phyloP scores from a whole-genome alignment of 2,888 invertebrate species.

The Arenicola marina region DNA sequence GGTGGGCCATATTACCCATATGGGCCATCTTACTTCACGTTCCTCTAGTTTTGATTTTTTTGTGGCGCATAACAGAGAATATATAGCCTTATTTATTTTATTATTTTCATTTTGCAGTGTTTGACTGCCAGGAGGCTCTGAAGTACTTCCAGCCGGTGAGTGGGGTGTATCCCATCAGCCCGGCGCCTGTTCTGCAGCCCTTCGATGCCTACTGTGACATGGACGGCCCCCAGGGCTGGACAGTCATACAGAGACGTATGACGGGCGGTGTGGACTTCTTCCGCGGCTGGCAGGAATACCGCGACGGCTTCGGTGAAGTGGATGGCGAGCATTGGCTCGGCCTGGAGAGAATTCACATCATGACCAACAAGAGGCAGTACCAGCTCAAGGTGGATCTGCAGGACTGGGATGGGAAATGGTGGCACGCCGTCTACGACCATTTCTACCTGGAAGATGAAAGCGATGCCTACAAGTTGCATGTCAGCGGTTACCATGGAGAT shows the following conservation, averaged over 20 bases:
- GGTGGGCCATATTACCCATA: too few species aligned
- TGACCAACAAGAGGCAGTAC: conserved; percentile 12
- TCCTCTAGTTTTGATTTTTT: background rate
- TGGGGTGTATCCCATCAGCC: conserved; percentile 6
- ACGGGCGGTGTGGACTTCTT: background rate
- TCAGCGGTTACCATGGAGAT: conserved; percentile 18
- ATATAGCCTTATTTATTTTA: too few species aligned
- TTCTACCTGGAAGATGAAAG: conserved; percentile 10
- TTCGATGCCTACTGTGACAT: conserved; percentile 3
- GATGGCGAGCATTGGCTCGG: conserved; percentile 17
- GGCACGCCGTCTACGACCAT: conserved; percentile 13
- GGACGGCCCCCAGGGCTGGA: conserved; percentile 2
- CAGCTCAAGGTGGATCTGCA: conserved; percentile 14
- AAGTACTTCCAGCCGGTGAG: conserved; percentile 1
- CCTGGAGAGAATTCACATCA: conserved; percentile 10
- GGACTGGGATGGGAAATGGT: conserved; percentile 13
- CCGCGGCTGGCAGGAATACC: conserved; percentile 14
- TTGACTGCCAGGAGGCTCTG: conserved; percentile 3
- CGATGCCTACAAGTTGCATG: conserved; percentile 12
- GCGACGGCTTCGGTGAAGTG: conserved; percentile 12
- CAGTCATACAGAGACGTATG: conserved; percentile 6
- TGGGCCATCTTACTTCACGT: too few species aligned
- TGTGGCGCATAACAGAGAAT: too few species aligned
- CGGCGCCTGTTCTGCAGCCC: background rate
- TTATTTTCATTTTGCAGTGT: background rate